Percentiles rank a stretch among this genome's conserved stretches.
phyloP scores from a whole-genome alignment of 2,797 vertebrate genomes.

The Emydoidea blandingii region DNA sequence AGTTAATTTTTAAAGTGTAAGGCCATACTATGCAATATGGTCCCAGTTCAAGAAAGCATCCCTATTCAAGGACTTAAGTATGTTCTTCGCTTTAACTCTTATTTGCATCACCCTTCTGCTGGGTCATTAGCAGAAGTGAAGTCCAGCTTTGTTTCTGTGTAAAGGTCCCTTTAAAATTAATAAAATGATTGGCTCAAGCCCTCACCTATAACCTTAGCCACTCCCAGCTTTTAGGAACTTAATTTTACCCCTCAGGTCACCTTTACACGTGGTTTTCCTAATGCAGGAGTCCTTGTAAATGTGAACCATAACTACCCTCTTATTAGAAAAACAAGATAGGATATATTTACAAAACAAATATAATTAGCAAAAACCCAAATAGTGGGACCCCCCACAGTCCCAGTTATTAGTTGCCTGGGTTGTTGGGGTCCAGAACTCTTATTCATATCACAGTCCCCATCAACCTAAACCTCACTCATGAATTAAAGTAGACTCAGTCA shows the following conservation, averaged over 20 bases:
- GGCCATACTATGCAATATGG: not conserved
- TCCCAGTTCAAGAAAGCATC: rapidly evolving
- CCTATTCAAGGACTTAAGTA: not conserved
- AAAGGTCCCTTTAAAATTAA: rapidly evolving
- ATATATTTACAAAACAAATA: not conserved
- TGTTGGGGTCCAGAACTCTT: not conserved
- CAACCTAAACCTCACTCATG: not conserved
- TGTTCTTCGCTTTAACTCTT: not conserved
- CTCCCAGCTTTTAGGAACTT: not conserved
- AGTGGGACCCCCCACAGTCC: not conserved
- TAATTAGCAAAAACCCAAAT: not conserved
- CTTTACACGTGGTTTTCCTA: not conserved
- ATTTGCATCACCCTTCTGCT: not conserved
- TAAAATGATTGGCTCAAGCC: not conserved
- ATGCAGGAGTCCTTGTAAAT: not conserved
- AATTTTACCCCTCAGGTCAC: not conserved
- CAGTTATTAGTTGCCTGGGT: slow-evolving; percentile 36
- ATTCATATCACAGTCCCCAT: not conserved
- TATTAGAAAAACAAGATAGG: not conserved
- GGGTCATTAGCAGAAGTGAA: not conserved
- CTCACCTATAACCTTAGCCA: not conserved
- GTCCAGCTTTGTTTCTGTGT: not conserved
- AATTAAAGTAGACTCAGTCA: not conserved
- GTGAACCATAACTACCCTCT: no score
- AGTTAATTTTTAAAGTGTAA: not conserved